Evolutionary conservation across 2,888 invertebrate genomes (phyloP).

Genomic region (Colostygia pectinataria): DNA sequence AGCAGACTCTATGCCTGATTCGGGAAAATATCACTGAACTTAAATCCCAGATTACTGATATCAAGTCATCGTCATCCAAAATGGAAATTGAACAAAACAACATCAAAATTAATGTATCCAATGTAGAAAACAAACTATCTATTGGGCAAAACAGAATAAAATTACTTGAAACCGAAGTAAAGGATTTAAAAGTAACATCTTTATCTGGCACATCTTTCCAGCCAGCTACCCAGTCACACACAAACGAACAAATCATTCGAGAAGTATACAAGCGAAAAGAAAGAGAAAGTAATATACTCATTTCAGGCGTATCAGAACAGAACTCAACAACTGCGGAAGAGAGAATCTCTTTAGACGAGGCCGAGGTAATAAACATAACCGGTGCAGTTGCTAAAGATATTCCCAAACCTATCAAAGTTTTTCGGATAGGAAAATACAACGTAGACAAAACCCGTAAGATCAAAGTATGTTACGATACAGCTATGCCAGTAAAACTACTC

Average conservation of each 20-base stretch:
- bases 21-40: conserved; percentile 4
- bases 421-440: too few species aligned
- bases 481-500: conserved; percentile 23
- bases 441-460: conserved; percentile 20
- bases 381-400: too few species aligned
- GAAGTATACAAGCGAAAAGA: background rate
- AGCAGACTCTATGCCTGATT: conserved; percentile 1
- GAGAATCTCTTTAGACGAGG: background rate
- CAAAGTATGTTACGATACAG: conserved; percentile 31
- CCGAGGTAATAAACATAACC: background rate
- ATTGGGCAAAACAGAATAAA: too few species aligned
- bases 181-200: too few species aligned
- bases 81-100: conserved; percentile 7
- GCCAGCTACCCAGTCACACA: too few species aligned
- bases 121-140: too few species aligned
- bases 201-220: too few species aligned
- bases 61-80: conserved; percentile 7
- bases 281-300: too few species aligned
- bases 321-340: conserved; percentile 14
- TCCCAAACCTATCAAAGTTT: background rate
- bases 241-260: conserved; percentile 5
- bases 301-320: conserved; percentile 29
- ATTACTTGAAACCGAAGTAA: too few species aligned
- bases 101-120: conserved; percentile 6
- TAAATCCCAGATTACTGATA: conserved; percentile 1